Evolutionary conservation across 64 coral and sea anemone species (phyloP), one percentile per base, ranked within the genome.

Genomic region (Acropora yongei): DNA sequence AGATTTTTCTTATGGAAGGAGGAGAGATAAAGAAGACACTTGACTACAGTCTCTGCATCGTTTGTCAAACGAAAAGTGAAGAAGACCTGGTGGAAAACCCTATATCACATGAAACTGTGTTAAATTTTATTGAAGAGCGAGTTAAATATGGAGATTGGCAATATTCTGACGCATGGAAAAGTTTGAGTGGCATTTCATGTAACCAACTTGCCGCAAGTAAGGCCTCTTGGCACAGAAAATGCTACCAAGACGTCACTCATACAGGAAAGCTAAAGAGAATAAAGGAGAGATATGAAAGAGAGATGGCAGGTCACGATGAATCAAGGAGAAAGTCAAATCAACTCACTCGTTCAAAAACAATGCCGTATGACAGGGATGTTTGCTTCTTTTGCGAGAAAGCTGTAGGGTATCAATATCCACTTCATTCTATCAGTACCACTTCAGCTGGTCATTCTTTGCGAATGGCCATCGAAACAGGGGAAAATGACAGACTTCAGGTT

Each of bases 221-320:
- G 16, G 55, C 49, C 65, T 83, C 84, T 72, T 87, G 84, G 67
- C 44, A 87, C 50, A 43, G 66, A 87, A 49, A 65, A 16, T 87
- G 84, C 67, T 87, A 87, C 83, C 44, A 74, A 39, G 65, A 13
- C 49, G 84, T 72, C 71, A 17, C 84, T 49, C 84, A 87, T 49
- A 72, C 58, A 72, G 41, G 16, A 87, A 87, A 72, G 66, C 47
- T 87, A 18, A 87, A 87, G 67, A 87, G 84, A 72, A 71, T 49
- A 46, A 81, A 72, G 12, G 61, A 90, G 63, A 90, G 78, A 47
- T 90, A 72, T 74, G 60, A 90, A 72, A 90, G 63, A 71, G 77
- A 71, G 50, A 55, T 55, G 50, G 1, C 50, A 55, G 50, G 63
- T 16, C 72, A 45, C 90, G 13, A 76, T 77, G 50, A 55, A 55